phyloP scores from a whole-genome alignment of 2,888 invertebrate genomes.

The Cremastobaeus sp. region DNA sequence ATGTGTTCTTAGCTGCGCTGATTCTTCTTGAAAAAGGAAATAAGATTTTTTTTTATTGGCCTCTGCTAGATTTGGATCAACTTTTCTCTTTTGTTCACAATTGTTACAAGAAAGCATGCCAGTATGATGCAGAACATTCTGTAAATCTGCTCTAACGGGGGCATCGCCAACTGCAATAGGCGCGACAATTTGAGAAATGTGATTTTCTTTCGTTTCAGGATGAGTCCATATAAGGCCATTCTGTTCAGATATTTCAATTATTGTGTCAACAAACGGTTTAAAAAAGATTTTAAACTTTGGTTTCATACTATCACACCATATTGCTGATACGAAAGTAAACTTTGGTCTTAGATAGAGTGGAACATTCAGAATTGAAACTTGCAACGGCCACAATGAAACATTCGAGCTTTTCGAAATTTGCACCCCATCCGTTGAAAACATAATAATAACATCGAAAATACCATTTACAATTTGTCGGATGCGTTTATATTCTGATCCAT shows the following conservation, averaged over 20 bases:
- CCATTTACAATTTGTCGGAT: not conserved
- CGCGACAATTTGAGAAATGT: slow-evolving; percentile 15
- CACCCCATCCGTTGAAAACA: slow-evolving; percentile 25
- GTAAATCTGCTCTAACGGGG: slow-evolving; percentile 22
- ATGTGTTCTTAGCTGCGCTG: not conserved
- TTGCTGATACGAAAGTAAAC: slow-evolving; percentile 6
- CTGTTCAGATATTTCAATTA: not conserved
- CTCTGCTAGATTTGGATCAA: not conserved
- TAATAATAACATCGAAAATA: slow-evolving; percentile 4
- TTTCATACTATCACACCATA: slow-evolving; percentile 20
- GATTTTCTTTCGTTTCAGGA: not conserved
- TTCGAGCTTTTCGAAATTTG: slow-evolving; percentile 15
- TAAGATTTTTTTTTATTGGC: not conserved
- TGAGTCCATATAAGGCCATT: slow-evolving; percentile 9
- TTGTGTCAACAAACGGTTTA: not conserved
- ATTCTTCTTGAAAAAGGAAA: slow-evolving; percentile 7
- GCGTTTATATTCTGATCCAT: slow-evolving; percentile 13
- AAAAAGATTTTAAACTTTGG: not conserved
- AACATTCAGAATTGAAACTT: slow-evolving; percentile 22
- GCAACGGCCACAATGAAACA: slow-evolving; percentile 6
- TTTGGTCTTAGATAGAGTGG: not conserved
- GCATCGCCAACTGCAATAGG: slow-evolving; percentile 24
- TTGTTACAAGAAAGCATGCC: slow-evolving; percentile 16
- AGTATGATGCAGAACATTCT: slow-evolving; percentile 23
- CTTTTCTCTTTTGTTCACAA: slow-evolving; percentile 5